Percentiles rank a stretch among this genome's conserved stretches.
Conservation (phyloP, 2,113 vertebrate genomes). For the Boleophthalmus pectinirostris region DNA sequence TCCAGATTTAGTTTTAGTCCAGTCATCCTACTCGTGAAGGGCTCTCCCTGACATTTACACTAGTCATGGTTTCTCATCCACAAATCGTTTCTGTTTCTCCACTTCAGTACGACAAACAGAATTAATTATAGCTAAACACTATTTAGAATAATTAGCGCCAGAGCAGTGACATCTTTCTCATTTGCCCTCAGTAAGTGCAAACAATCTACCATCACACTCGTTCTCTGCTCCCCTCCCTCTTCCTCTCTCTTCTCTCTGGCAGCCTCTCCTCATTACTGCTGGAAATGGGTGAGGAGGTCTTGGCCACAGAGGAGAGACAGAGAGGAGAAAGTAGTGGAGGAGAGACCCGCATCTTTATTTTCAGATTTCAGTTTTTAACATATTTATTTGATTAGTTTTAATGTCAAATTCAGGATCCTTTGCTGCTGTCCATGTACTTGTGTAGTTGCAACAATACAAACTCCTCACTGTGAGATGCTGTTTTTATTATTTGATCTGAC, state of each 20-base stretch:
- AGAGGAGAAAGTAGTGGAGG: too few relatives aligned
- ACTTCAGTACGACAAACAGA: background rate
- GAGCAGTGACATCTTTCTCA: constrained; percentile 10
- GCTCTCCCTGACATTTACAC: constrained; percentile 17
- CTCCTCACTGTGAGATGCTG: too few relatives aligned
- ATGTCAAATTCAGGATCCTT: too few relatives aligned
- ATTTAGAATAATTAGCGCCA: constrained; percentile 7
- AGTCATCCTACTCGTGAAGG: constrained; percentile 30
- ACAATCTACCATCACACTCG: constrained; percentile 31
- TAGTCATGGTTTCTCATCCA: background rate
- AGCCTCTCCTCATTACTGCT: background rate
- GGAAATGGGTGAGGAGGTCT: too few relatives aligned
- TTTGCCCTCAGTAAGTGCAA: constrained; percentile 11
- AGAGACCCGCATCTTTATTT: too few relatives aligned
- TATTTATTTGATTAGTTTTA: too few relatives aligned
- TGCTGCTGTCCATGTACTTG: too few relatives aligned
- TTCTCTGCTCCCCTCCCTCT: constrained; percentile 17
- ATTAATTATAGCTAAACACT: background rate
- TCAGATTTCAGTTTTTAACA: too few relatives aligned
- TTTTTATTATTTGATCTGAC: too few relatives aligned
- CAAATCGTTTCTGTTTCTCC: background rate
- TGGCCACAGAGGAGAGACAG: too few relatives aligned
- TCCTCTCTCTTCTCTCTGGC: background rate
- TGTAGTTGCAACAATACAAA: too few relatives aligned
- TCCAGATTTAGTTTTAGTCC: constrained; percentile 16